Percentiles rank a stretch among this genome's conserved stretches.
These are phyloP conservation scores for Saccostrea cuccullata DNA, from an alignment of 1,140 invertebrate genomes.

Conservation along the genomic window DNA sequence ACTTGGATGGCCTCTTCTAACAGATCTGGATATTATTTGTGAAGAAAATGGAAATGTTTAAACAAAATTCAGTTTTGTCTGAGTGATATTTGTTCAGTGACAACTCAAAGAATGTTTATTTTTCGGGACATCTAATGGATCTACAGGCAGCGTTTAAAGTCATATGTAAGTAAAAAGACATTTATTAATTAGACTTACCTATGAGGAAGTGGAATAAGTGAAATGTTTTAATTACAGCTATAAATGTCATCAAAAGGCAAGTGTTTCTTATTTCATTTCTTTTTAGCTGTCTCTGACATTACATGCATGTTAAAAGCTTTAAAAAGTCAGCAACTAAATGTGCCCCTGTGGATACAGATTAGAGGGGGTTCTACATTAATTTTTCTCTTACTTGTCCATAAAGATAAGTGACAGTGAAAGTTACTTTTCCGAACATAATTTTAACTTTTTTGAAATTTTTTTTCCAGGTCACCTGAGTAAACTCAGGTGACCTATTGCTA, in stretches of 20 bases:
- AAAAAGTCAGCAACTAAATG: too few relatives aligned
- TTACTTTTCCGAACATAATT: too few relatives aligned
- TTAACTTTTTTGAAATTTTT: too few relatives aligned
- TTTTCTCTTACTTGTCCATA: too few relatives aligned
- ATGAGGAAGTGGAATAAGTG: background rate
- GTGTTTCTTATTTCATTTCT: background rate
- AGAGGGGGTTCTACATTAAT: too few relatives aligned
- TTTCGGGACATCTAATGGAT: constrained; percentile 7
- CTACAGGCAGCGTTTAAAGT: background rate
- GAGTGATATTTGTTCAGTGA: constrained; percentile 28
- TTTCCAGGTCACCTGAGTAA: too few relatives aligned
- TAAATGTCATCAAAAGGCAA: background rate
- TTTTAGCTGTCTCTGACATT: background rate
- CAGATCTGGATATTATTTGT: background rate
- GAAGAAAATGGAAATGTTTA: background rate
- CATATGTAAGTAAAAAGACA: constrained; percentile 15
- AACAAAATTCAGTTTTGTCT: background rate
- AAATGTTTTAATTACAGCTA: background rate
- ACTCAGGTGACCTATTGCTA: too few relatives aligned
- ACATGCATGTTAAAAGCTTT: background rate
- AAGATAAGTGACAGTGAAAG: too few relatives aligned
- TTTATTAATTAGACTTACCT: background rate
- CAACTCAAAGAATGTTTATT: background rate
- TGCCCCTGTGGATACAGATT: too few relatives aligned
- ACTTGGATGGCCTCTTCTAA: background rate